Evolutionary conservation across 2,888 invertebrate genomes (phyloP).

Genomic region (Leptura quadrifasciata): DNA sequence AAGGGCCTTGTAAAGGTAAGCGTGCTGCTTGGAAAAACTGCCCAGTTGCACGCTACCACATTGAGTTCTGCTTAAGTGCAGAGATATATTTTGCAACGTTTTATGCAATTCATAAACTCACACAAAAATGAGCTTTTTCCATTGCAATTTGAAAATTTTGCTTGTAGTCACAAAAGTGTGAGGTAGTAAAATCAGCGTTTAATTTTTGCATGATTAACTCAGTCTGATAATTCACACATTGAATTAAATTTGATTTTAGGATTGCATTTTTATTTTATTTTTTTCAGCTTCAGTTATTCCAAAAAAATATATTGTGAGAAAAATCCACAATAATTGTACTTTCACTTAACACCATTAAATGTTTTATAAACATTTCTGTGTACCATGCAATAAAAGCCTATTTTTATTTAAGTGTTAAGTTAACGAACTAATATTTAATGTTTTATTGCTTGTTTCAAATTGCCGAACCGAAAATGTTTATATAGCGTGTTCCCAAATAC

Average conservation of each 20-base stretch:
- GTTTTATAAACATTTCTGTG: not conserved
- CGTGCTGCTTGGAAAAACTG: slow-evolving; percentile 55
- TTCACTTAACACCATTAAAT: not conserved
- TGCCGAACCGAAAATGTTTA: not conserved
- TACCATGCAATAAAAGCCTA: not conserved
- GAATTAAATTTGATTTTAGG: not conserved
- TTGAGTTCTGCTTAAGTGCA: slow-evolving; percentile 16
- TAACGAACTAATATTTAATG: not conserved
- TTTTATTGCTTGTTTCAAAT: not conserved
- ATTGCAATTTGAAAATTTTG: slow-evolving; percentile 9
- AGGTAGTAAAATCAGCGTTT: slow-evolving; percentile 1
- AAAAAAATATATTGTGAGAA: too few species aligned
- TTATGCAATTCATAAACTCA: slow-evolving; percentile 25
- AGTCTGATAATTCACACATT: not conserved
- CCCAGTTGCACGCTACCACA: slow-evolving; percentile 47
- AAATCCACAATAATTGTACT: too few species aligned
- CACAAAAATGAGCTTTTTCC: slow-evolving; percentile 24
- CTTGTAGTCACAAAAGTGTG: slow-evolving; percentile 34
- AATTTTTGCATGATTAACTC: slow-evolving; percentile 27
- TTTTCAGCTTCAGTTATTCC: not conserved
- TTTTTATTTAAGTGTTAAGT: not conserved
- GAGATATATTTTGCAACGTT: not conserved
- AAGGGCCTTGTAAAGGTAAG: slow-evolving; percentile 67
- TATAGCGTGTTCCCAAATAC: not conserved
- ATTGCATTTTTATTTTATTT: not conserved